A percentile compares a stretch with the other conserved stretches of the same genome.
phyloP scores from a whole-genome alignment of 1,140 invertebrate genomes.

The Mylabris phalerata region DNA sequence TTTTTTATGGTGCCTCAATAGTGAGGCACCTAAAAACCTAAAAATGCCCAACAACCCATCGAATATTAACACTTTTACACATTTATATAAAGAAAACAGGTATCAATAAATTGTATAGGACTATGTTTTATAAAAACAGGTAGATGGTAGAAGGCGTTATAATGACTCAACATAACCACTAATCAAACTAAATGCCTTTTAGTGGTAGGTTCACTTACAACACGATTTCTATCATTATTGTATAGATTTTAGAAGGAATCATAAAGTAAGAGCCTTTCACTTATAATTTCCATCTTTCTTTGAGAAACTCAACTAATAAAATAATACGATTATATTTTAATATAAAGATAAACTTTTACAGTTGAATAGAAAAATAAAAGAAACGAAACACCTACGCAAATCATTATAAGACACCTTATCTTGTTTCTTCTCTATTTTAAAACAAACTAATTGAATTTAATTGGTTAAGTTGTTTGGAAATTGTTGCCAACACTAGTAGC shows the following conservation, averaged over 20 bases:
- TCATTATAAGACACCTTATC: neutral
- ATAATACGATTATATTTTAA: neutral
- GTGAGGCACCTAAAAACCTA: no score
- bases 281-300: no score
- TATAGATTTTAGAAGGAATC: neutral
- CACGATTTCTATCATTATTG: conserved; percentile 2
- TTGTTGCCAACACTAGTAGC: no score
- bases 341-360: neutral
- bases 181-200: conserved; percentile 17
- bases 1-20: no score
- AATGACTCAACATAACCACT: conserved; percentile 14
- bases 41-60: neutral
- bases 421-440: no score
- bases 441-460: no score
- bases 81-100: neutral
- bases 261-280: neutral
- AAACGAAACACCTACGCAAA: neutral
- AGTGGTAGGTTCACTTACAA: conserved; percentile 12
- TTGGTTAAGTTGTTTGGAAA: no score
- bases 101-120: no score
- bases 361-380: neutral
- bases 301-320: neutral
- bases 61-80: neutral
- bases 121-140: no score
- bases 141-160: conserved; percentile 9